A percentile compares a stretch with the other conserved stretches of the same genome.
phyloP scores from a whole-genome alignment of 2,113 vertebrate species.

The Mesembrinibis cayennensis region DNA sequence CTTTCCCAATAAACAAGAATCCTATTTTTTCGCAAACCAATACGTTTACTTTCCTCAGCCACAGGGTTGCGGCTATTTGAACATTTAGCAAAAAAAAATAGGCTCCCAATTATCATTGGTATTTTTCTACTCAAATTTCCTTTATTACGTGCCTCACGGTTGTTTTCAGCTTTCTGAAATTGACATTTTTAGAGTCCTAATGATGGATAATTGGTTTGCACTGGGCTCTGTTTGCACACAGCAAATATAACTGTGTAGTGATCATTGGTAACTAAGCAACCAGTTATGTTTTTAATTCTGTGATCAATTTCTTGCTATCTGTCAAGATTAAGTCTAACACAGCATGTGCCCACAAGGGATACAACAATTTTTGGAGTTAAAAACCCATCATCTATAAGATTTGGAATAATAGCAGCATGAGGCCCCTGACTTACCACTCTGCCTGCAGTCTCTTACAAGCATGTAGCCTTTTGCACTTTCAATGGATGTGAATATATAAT shows the following conservation, averaged over 20 bases:
- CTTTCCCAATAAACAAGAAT: background rate
- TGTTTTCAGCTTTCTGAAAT: conserved; percentile 14
- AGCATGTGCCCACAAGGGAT: background rate
- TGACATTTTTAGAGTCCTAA: background rate
- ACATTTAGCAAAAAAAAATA: background rate
- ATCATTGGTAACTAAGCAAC: conserved; percentile 62
- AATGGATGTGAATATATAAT: background rate
- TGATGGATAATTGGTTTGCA: conserved; percentile 46
- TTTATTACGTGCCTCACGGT: background rate
- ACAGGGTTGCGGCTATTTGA: background rate
- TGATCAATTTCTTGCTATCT: conserved; percentile 52
- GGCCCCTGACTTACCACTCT: background rate
- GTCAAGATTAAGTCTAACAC: conserved; percentile 10
- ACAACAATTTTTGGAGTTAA: conserved; percentile 1
- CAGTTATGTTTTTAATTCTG: conserved; percentile 48
- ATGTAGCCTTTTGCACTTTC: background rate
- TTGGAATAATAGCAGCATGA: background rate
- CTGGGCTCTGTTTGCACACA: conserved; percentile 48
- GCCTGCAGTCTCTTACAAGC: background rate
- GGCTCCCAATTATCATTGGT: background rate
- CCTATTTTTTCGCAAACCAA: background rate
- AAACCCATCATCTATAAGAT: background rate
- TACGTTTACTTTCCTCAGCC: background rate
- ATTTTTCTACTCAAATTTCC: background rate
- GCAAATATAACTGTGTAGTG: background rate